phyloP scores from a whole-genome alignment of 2,113 vertebrate genomes.

The Spea bombifrons region DNA sequence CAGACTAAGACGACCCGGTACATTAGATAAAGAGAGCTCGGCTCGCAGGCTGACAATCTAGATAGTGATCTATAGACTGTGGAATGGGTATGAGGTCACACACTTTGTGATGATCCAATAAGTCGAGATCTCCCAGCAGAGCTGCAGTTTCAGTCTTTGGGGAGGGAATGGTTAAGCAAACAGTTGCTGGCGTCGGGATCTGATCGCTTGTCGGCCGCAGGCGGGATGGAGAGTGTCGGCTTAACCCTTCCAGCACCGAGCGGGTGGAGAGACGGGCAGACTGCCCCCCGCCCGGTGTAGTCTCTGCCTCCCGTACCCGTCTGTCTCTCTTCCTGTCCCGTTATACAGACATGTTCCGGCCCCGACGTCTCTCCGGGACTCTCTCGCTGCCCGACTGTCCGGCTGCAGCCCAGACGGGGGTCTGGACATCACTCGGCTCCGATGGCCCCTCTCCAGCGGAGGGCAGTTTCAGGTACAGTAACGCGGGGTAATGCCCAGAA shows the following conservation, averaged over 20 bases:
- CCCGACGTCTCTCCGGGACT: constrained; percentile 39
- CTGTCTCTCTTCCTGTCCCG: background rate
- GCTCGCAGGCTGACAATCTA: no score
- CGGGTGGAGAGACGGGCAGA: no score
- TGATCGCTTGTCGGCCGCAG: constrained; percentile 54
- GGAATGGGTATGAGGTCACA: no score
- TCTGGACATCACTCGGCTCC: background rate
- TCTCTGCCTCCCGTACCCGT: no score
- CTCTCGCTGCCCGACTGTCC: constrained; percentile 51
- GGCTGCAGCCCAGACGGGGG: constrained; percentile 2
- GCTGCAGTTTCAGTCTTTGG: constrained; percentile 50
- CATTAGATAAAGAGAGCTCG: no score
- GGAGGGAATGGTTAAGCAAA: constrained; percentile 54
- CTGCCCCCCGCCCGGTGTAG: no score
- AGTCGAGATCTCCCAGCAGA: background rate
- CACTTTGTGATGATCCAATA: no score
- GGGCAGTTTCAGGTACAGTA: constrained; percentile 20
- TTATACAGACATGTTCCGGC: constrained; percentile 58
- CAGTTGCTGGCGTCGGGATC: constrained; percentile 60
- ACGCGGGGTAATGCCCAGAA: no score
- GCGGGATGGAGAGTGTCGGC: no score
- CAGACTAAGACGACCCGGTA: no score
- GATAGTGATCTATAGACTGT: no score
- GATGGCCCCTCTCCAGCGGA: constrained; percentile 7
- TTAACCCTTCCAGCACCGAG: background rate